Percentiles rank a stretch among this genome's conserved stretches.
These are phyloP conservation scores for Glossophaga mutica DNA, from an alignment of 2,797 vertebrate species.

Conservation along the genomic window DNA sequence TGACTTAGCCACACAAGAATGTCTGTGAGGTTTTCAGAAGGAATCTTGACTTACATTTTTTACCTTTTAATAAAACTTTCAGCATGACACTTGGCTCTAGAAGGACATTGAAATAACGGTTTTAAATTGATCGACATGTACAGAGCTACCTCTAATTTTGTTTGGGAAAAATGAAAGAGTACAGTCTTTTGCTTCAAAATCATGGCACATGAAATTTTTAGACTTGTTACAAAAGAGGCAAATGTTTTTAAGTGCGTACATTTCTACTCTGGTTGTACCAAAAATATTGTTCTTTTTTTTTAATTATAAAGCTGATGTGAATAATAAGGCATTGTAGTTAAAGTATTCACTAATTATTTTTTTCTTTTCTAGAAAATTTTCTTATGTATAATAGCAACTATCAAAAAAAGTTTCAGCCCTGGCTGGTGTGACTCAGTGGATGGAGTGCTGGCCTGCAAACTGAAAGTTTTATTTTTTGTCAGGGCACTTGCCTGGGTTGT, in stretches of 20 bases:
- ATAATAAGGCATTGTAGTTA: neutral
- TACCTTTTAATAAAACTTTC: constrained; percentile 8
- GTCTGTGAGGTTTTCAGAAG: neutral
- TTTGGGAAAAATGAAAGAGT: neutral
- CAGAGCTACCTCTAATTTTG: neutral
- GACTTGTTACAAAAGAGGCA: neutral
- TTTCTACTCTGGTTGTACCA: neutral
- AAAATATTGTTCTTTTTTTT: neutral
- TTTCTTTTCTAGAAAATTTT: neutral
- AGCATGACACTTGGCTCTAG: neutral
- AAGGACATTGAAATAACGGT: neutral
- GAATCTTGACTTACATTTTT: neutral
- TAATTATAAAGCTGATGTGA: neutral
- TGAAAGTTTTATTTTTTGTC: neutral
- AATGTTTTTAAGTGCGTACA: neutral
- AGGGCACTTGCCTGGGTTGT: neutral
- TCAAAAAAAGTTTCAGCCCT: neutral
- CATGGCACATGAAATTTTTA: neutral
- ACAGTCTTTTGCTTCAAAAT: neutral
- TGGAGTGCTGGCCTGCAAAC: neutral
- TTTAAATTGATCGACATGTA: neutral
- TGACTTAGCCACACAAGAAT: neutral
- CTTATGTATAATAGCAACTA: neutral
- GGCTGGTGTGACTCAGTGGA: neutral
- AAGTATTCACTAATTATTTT: neutral